Base-by-base conservation (phyloP, 1,140 invertebrate species). In the Heliothis subflexa region DNA sequence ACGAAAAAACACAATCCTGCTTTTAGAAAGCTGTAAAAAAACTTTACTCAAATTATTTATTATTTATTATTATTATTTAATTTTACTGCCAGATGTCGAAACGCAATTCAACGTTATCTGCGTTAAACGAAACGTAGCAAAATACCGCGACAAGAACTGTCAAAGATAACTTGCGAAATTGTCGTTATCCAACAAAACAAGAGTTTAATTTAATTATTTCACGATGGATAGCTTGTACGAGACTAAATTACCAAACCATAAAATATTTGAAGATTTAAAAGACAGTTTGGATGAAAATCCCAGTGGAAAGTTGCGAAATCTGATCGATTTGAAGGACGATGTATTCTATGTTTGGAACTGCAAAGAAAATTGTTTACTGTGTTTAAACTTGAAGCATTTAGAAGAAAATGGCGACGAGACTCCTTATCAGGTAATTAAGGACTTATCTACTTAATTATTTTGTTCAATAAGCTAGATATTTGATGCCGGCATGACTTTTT, bases 281-380 rank as follows among this genome's bases (percentile, higher is more conserved):
- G 91, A 94, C 50, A 91, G 91, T 83, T 89, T 97, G 12, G 89
- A 95, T 13, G 95, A 95, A 85, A 92, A 91, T 86, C 70, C 83
- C 49, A 92, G 91, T 71, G 95, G 92, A n/a, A 96, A 96, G 76
- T 95, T 96, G 16, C 91, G 94, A 59, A 96, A 96, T 89, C 95
- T 97, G 61, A 83, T 97, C 9, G 95, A 95, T 80, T 95, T 96
- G 49, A 95, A 95, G 59, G 96, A 97, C 78, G 96, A 96, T 87
- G 94, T 96, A 80, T 91, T 96, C 16, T 97, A 96, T 82, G 94
- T 95, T 74, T 97, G 96, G 96, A 95, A 96, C 86, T 94, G 95
- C 2, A 88, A 95, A 21, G 96, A 96, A 88, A 96, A 95, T 82
- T 96, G 96, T 89, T 93, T 97, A 66, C 92, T 96, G 77, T 95